These are phyloP conservation scores for Pachycephus smyrnensis DNA, from an alignment of 2,888 invertebrate species.

Conservation along the genomic window DNA sequence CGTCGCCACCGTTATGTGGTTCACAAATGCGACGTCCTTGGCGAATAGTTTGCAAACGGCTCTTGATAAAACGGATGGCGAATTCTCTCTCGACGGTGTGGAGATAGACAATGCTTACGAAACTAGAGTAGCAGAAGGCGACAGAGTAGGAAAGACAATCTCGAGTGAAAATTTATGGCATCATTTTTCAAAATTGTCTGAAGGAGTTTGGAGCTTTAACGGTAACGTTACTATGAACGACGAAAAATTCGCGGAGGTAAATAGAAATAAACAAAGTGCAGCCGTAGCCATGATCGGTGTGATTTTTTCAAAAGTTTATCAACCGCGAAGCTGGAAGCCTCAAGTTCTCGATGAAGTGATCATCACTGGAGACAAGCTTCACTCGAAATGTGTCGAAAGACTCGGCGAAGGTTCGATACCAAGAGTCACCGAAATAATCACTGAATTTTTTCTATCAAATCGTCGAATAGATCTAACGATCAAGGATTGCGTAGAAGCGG, in stretches of 20 bases:
- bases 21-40: slow-evolving; percentile 40
- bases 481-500: slow-evolving; percentile 57
- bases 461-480: slow-evolving; percentile 52
- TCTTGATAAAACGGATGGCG: slow-evolving; percentile 24
- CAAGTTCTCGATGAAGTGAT: slow-evolving; percentile 51
- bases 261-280: slow-evolving; percentile 47
- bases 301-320: slow-evolving; percentile 57
- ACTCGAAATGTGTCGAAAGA: slow-evolving; percentile 47
- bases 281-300: slow-evolving; percentile 52
- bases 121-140: slow-evolving; percentile 40
- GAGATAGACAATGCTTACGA: slow-evolving; percentile 48
- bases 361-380: slow-evolving; percentile 53
- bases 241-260: slow-evolving; percentile 37
- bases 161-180: slow-evolving; percentile 47
- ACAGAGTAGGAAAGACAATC: slow-evolving; percentile 27
- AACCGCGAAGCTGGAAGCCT: slow-evolving; percentile 48
- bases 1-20: slow-evolving; percentile 55
- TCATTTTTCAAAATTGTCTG: slow-evolving; percentile 44
- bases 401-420: slow-evolving; percentile 37
- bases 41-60: slow-evolving; percentile 31
- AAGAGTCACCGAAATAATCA: slow-evolving; percentile 50
- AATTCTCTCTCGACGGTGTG: slow-evolving; percentile 48
- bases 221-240: slow-evolving; percentile 41
- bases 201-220: slow-evolving; percentile 51
- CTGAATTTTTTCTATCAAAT: slow-evolving; percentile 55